Evolutionary conservation across 2,888 invertebrate genomes (phyloP), one percentile per base, ranked within the genome.

Genomic region (Synanthedon formicaeformis): DNA sequence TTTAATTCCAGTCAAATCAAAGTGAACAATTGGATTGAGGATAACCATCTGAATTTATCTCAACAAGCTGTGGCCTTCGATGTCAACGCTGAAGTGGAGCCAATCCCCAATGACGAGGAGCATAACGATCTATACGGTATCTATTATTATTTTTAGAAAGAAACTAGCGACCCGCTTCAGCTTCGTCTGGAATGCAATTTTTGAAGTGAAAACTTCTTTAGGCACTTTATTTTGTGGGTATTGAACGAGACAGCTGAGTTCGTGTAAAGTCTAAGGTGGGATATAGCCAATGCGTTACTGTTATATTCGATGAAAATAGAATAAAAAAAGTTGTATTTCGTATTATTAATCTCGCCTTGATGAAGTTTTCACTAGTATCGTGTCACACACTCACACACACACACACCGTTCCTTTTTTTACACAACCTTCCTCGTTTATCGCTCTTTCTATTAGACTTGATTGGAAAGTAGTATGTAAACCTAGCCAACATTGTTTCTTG

Each of bases 1-100:
- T 5, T 12, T 11, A 13, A 5, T 67, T 65, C 12, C 61, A 83
- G 82, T 16, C 67, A 71, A 3, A 64, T 62, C 8, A 76, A 76
- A 1, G 67, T 82, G n/a, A 75, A 57, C 58, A 78, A 84, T 55
- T 85, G 85, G 78, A 73, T 85, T 51, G 85, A 86, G 34, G 87
- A 83, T 14, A 81, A 80, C 53, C 68, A 81, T 54, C 61, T 88
- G 51, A 88, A 89, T 57, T 62, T 83, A 54, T 89, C 87, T 1
- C 90, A 90, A 60, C 84, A 90, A 55, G 90, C 89, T 0, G 73
- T 91, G 52, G 91, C 90, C 0, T 91, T 91, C 58, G 91, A 91
- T 59, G 88, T 91, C 0, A 89, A 91, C 63, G 91, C 91, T 0
- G 90, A 90, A 41, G 89, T 90, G 0, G 91, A 91, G 62, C 90